Evolutionary conservation across 2,888 invertebrate species (phyloP).

Genomic region (Falcaria lacertinaria): DNA sequence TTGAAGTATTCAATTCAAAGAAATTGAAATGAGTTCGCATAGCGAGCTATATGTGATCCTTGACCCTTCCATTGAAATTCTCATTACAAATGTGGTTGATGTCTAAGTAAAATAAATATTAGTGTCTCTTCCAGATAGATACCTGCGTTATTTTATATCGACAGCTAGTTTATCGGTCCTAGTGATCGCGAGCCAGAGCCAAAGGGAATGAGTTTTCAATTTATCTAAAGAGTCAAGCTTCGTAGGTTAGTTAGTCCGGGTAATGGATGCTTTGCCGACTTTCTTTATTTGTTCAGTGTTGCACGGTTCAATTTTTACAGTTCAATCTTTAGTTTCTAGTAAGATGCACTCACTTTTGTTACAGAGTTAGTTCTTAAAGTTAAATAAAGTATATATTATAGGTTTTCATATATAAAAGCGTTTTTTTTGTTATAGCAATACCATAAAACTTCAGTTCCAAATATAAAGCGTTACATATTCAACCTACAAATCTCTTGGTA

Average conservation of each 20-base stretch:
- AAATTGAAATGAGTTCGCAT: too few relatives aligned
- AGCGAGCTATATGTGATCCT: too few relatives aligned
- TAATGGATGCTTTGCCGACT: constrained; percentile 23
- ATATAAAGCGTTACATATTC: neutral
- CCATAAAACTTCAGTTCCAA: too few relatives aligned
- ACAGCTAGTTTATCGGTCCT: constrained; percentile 34
- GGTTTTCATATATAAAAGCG: too few relatives aligned
- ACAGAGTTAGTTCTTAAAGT: too few relatives aligned
- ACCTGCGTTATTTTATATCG: constrained; percentile 19
- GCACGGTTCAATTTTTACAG: neutral
- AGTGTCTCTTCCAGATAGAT: constrained; percentile 21
- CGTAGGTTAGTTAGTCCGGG: constrained; percentile 29
- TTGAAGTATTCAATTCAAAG: too few relatives aligned
- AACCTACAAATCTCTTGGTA: neutral
- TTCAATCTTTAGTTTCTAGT: neutral
- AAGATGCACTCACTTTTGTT: too few relatives aligned
- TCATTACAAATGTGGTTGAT: too few relatives aligned
- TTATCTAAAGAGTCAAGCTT: constrained; percentile 45
- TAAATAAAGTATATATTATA: too few relatives aligned
- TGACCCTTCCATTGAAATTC: too few relatives aligned
- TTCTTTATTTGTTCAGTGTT: constrained; percentile 3
- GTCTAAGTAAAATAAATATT: neutral
- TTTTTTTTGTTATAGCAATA: too few relatives aligned
- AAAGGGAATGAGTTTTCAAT: constrained; percentile 45
- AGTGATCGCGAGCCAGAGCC: constrained; percentile 32